Evolutionary conservation across 1,140 invertebrate genomes (phyloP).

Genomic region (Achroia grisella): DNA sequence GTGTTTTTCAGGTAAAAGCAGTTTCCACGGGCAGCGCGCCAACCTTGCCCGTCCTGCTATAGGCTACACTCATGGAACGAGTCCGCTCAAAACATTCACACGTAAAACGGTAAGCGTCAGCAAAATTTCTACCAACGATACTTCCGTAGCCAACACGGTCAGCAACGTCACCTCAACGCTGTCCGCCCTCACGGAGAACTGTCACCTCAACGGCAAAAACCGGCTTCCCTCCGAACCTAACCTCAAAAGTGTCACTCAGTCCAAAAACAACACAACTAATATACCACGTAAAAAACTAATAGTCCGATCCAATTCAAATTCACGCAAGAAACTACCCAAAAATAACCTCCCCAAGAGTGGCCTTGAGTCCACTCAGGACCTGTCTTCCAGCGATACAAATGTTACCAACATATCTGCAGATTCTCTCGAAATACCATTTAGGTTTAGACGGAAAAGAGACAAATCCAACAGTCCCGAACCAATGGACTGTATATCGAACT

Average conservation of each 20-base stretch:
- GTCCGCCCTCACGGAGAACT: slow-evolving; percentile 65
- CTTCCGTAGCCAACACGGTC: slow-evolving; percentile 28
- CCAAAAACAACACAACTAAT: slow-evolving; percentile 35
- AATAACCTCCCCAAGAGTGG: slow-evolving; percentile 35
- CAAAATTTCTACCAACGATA: slow-evolving; percentile 42
- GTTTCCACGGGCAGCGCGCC: slow-evolving; percentile 60
- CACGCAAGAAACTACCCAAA: slow-evolving; percentile 61
- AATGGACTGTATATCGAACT: slow-evolving; percentile 60
- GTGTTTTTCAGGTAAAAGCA: slow-evolving; percentile 31
- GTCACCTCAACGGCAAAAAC: slow-evolving; percentile 61
- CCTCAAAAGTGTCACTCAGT: slow-evolving; percentile 39
- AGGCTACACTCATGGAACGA: slow-evolving; percentile 44
- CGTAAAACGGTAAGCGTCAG: slow-evolving; percentile 37
- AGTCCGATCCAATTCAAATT: slow-evolving; percentile 53
- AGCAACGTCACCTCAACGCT: slow-evolving; percentile 60
- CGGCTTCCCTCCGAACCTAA: slow-evolving; percentile 56
- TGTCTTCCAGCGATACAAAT: slow-evolving; percentile 67
- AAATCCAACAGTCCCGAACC: slow-evolving; percentile 66
- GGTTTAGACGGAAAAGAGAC: slow-evolving; percentile 60
- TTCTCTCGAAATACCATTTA: slow-evolving; percentile 61
- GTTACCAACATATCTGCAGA: slow-evolving; percentile 67
- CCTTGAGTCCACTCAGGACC: slow-evolving; percentile 51
- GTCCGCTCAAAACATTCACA: slow-evolving; percentile 53
- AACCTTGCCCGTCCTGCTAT: slow-evolving; percentile 48
- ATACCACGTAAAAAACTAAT: slow-evolving; percentile 55